Evolutionary conservation across 2,888 invertebrate species (phyloP).

Genomic region (Loripinus fragilis): DNA sequence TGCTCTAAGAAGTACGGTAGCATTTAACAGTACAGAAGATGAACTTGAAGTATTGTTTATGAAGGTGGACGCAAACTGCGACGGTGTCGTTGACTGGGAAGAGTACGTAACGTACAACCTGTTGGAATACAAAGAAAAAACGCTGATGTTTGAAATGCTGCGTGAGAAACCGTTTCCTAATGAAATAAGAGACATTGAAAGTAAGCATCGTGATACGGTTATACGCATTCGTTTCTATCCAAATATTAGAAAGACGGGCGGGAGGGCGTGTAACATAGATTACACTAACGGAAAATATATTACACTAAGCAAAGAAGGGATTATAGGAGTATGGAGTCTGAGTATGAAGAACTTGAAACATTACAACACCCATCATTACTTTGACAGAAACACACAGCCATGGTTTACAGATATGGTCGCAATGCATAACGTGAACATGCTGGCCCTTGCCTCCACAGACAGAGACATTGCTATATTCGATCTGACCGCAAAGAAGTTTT

Average conservation of each 20-base stretch:
- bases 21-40: slow-evolving; percentile 69
- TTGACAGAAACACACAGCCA: slow-evolving; percentile 85
- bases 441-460: slow-evolving; percentile 91
- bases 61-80: slow-evolving; percentile 85
- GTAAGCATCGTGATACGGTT: slow-evolving; percentile 88
- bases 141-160: slow-evolving; percentile 74
- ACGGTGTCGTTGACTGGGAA: slow-evolving; percentile 88
- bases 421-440: slow-evolving; percentile 90
- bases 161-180: slow-evolving; percentile 70
- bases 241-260: slow-evolving; percentile 56
- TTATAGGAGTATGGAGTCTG: slow-evolving; percentile 91
- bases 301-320: slow-evolving; percentile 90
- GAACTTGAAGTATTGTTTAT: slow-evolving; percentile 78
- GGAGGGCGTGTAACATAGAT: slow-evolving; percentile 77
- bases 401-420: slow-evolving; percentile 90
- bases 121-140: slow-evolving; percentile 86
- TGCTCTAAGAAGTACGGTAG: slow-evolving; percentile 74
- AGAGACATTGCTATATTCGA: slow-evolving; percentile 90
- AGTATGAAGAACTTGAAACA: slow-evolving; percentile 86
- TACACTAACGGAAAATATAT: slow-evolving; percentile 89
- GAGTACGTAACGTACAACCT: slow-evolving; percentile 91
- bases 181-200: slow-evolving; percentile 86
- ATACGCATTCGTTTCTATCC: slow-evolving; percentile 81
- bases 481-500: slow-evolving; percentile 86
- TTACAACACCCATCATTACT: slow-evolving; percentile 60